Evolutionary conservation across 1,140 invertebrate species (phyloP), one percentile per base, ranked within the genome.

Genomic region (Zaprionus inermis): DNA sequence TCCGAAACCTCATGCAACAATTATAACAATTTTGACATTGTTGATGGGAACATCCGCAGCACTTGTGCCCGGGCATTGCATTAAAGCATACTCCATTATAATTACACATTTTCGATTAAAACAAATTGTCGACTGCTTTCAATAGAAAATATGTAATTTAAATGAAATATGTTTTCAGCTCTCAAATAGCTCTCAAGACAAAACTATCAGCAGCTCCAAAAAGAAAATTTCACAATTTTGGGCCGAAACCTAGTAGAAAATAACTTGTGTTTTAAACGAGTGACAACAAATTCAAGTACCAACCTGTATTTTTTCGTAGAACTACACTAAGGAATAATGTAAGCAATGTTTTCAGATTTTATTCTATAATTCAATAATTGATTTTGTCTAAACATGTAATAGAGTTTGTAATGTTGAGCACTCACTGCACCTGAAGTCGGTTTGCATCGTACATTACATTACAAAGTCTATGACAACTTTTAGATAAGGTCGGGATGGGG

Each of bases 21-120:
- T n/a, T 34, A 10, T 22, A 54, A 9, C n/a, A 11, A 5, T 49
- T 20, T 9, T 24, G n/a, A 9, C 36, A 58, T 22, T 24, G 7
- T 6, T 34, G 30, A 3, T 16, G 38, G 14, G 30, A 65, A 38
- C 59, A 69, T 32, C 18, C 12, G 22, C 46, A 28, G 12, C 16
- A 16, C 5, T 41, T 61, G 41, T 5, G 10, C 44, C 20, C 57
- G 5, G n/a, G 30, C 30, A 28, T 28, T 28, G 12, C 9, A 34
- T 28, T 52, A 16, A n/a, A 44, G 34, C 20, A 60, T 64, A 71
- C 59, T 70, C 56, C 66, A 79, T 82, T 79, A 3, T 77, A 86
- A 83, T 88, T 88, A 88, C 77, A 86, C 63, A 88, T 82, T 88
- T 61, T 52, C 61, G 14, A 74, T 72, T 72, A 72, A 79, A 86